Evolutionary conservation across 1,140 invertebrate genomes (phyloP), one percentile per base, ranked within the genome.

Genomic region (Drosophila oshimai): DNA sequence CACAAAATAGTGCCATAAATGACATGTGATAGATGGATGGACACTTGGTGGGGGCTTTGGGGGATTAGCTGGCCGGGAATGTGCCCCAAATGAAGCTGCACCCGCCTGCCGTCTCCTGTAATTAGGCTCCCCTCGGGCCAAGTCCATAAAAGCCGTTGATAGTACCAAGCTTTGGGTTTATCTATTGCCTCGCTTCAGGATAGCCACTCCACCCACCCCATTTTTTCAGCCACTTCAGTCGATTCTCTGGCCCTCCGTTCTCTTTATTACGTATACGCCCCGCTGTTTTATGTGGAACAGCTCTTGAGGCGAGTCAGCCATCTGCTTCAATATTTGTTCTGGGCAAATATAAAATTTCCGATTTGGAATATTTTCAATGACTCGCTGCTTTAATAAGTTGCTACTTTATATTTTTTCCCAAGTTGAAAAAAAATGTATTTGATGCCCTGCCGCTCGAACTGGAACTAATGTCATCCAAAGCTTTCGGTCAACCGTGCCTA

Each of bases 21-120:
- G 79, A 75, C 75, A 61, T 79, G 72, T 68, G 80, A 86, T 84
- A 72, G 79, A 86, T 74, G 76, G 64, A 51, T 72, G 74, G 53
- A 34, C 74, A 69, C 62, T 53, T 57, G 61, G 47, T 31, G 33
- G 13, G 49, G 64, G 50, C 47, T 42, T 31, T 31, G 61, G 37
- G 29, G 65, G 68, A 70, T 71, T 70, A 71, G 57, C 41, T 31
- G 37, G 69, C 41, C 34, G 37, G 69, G 57, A 78, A 71, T 84
- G 68, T 65, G 62, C 36, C 39, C 47, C 39, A 69, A 76, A 73
- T 76, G 72, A 76, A 55, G 55, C 67, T 45, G 77, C 28, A n/a
- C 4, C 24, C 49, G 28, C 51, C 41, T 33, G 24, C 9, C 6
- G n/a, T 10, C 51, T 53, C 46, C 70, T 41, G 61, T 79, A 79